Evolutionary conservation across 2,888 invertebrate species (phyloP), one percentile per base, ranked within the genome.

Genomic region (Ferrisia virgata): DNA sequence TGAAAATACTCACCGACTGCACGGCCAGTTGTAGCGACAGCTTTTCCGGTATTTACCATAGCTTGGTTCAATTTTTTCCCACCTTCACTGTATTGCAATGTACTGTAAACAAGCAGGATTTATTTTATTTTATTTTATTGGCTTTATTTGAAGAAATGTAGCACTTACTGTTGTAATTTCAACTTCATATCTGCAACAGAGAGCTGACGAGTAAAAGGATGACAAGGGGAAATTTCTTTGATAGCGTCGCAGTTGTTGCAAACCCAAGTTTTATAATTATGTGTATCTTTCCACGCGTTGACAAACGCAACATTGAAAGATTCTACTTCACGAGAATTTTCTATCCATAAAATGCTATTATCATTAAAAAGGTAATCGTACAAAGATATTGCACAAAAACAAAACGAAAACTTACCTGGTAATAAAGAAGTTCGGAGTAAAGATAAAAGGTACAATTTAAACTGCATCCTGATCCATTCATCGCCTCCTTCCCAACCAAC

Each of bases 391-490:
- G 31, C n/a, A 5, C 13, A 33, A 0, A 18, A 43, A 22, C 40
- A 28, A 13, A 47, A n/a, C 13, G 4, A 33, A 82, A 86, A 79
- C 33, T 88, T 89, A 93, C 93, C 93, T 89, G 92, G 36, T 86
- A 93, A 89, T 86, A 94, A 89, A 43, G 95, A 93, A 9, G 96
- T 95, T 87, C 95, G 91, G 86, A 96, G 88, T 85, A 97, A 90
- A 87, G 95, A 95, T 86, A 96, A 90, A 86, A 95, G 90, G 88
- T 96, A 96, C 81, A 95, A 93, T 86, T 94, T 93, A 88, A 98
- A 98, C 89, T 99, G 98, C 82, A 96, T 94, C 86, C 99, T 91
- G 86, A 99, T 94, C 99, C 99, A 99, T 86, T 95, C 94, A 88
- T 99, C 98, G 31, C 98, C 97, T 80, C 99, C 99, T 89, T 96